Conservation (phyloP, 64 coral and sea anemone species). For the Anthopleura sola region DNA sequence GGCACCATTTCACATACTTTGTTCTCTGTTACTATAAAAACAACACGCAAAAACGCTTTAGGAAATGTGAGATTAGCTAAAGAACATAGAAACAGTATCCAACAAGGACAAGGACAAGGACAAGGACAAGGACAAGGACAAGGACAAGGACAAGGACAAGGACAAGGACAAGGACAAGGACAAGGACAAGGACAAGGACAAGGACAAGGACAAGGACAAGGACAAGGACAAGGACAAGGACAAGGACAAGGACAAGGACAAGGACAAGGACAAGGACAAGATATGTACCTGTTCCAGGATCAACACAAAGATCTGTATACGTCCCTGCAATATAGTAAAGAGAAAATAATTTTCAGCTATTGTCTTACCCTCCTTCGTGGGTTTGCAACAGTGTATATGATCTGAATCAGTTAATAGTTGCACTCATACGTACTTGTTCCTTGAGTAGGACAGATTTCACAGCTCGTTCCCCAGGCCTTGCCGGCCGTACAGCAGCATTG, state of each 20-base stretch:
- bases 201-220: background rate
- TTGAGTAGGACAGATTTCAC: conserved; percentile 56
- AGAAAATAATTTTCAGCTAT: background rate
- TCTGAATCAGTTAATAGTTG: background rate
- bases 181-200: background rate
- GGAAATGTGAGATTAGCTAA: background rate
- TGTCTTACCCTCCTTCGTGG: no score
- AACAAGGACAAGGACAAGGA: background rate
- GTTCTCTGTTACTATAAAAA: conserved; percentile 33
- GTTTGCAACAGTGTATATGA: no score
- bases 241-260: background rate
- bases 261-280: background rate
- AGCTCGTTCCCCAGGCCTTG: conserved; percentile 78
- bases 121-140: background rate
- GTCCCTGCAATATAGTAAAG: background rate
- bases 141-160: background rate
- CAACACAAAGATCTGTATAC: conserved; percentile 1
- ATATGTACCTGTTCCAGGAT: conserved; percentile 17
- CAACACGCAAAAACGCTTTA: background rate
- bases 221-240: background rate
- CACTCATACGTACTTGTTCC: conserved; percentile 38
- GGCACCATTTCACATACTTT: conserved; percentile 81
- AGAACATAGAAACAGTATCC: no score
- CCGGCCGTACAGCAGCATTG: conserved; percentile 85
- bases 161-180: background rate